Conservation (phyloP, 2,888 invertebrate genomes). For the Rhopalosiphum nymphaeae region DNA sequence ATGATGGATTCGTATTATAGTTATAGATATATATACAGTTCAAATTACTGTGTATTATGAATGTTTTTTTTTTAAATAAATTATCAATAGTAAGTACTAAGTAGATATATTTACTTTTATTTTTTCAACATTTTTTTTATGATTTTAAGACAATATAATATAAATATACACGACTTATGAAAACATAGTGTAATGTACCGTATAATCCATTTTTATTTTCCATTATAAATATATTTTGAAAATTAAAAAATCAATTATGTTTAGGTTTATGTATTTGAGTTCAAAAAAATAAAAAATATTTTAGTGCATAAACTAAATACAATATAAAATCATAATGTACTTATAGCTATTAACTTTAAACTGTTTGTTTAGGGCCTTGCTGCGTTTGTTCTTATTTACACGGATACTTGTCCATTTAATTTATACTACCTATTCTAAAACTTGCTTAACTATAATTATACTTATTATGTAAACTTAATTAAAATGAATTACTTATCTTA, state of each 20-base stretch:
- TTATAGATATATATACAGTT: background rate
- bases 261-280: background rate
- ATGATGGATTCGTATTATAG: background rate
- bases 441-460: background rate
- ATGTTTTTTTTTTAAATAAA: background rate
- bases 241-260: background rate
- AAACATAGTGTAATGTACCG: background rate
- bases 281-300: background rate
- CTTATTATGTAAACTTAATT: background rate
- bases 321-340: background rate
- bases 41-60: background rate
- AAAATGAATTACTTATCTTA: background rate
- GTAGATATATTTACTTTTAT: too few relatives aligned
- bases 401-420: background rate
- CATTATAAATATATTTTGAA: background rate
- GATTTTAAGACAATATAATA: background rate
- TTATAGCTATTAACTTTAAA: background rate
- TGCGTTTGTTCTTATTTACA: background rate
- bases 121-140: background rate
- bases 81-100: background rate
- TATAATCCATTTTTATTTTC: background rate
- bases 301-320: background rate
- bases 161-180: background rate
- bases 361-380: background rate
- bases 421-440: background rate